Conservation (phyloP, 2,888 invertebrate genomes). For the Torymus aiolomorphi region DNA sequence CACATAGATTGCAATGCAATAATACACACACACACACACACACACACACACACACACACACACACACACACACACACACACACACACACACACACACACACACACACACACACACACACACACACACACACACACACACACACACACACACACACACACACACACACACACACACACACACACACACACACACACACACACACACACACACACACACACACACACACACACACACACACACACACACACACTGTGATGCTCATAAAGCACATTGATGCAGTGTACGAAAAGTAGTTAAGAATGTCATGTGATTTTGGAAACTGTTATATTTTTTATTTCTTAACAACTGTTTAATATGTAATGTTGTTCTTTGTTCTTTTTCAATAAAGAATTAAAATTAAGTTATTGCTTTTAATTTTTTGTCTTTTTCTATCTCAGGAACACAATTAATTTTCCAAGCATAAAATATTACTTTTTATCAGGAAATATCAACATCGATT, state of each 20-base stretch:
- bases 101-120: slow-evolving; percentile 60
- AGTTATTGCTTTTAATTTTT: slow-evolving; percentile 3
- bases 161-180: slow-evolving; percentile 30
- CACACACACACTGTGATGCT: slow-evolving; percentile 72
- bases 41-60: slow-evolving; percentile 64
- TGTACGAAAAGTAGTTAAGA: slow-evolving; percentile 71
- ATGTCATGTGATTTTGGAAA: slow-evolving; percentile 76
- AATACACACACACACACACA: slow-evolving; percentile 63
- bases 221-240: slow-evolving; percentile 43
- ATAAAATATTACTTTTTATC: too few relatives aligned
- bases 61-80: background rate
- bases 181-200: slow-evolving; percentile 63
- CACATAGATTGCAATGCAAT: slow-evolving; percentile 74
- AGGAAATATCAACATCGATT: too few relatives aligned
- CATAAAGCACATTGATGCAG: slow-evolving; percentile 73
- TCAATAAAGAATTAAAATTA: slow-evolving; percentile 72
- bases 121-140: slow-evolving; percentile 58
- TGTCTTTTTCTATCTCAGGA: background rate
- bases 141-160: slow-evolving; percentile 65
- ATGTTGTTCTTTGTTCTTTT: slow-evolving; percentile 75
- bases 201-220: slow-evolving; percentile 64
- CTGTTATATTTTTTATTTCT: slow-evolving; percentile 76
- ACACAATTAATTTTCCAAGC: too few relatives aligned
- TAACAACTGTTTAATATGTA: slow-evolving; percentile 75
- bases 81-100: slow-evolving; percentile 65